A percentile compares a stretch with the other conserved stretches of the same genome.
These are phyloP conservation scores for Myrmecobius fasciatus DNA, from an alignment of 2,113 vertebrate species.

Conservation along the genomic window DNA sequence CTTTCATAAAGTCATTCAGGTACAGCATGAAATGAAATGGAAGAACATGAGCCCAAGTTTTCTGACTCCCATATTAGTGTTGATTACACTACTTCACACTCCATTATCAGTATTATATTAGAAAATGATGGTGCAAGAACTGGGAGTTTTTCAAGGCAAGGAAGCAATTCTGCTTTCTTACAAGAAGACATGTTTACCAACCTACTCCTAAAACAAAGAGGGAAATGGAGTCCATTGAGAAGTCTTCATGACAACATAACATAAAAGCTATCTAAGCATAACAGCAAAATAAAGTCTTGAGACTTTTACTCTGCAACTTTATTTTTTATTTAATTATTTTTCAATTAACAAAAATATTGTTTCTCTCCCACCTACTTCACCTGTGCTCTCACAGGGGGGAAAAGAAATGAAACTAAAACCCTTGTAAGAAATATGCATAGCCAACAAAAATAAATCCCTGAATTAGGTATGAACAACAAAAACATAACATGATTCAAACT, in stretches of 20 bases:
- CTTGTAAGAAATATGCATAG: not conserved
- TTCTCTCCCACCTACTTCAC: not conserved
- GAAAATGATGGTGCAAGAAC: slow-evolving; percentile 4
- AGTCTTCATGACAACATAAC: not conserved
- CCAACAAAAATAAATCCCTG: not conserved
- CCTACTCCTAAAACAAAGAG: not conserved
- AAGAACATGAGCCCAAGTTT: not conserved
- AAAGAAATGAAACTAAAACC: not conserved
- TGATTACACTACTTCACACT: not conserved
- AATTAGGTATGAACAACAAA: not conserved
- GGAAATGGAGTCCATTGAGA: not conserved
- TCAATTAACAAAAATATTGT: not conserved
- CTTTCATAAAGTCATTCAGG: not conserved
- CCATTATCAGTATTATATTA: not conserved
- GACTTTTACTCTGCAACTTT: not conserved
- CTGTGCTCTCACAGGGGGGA: not conserved
- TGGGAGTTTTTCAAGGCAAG: not conserved
- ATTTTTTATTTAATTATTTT: not conserved
- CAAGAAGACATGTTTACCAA: not conserved
- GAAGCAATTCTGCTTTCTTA: not conserved
- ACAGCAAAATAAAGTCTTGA: not conserved
- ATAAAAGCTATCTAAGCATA: not conserved
- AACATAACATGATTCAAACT: not conserved
- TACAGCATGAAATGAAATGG: not conserved
- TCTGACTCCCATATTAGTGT: not conserved